A percentile compares a stretch with the other conserved stretches of the same genome.
Conservation (phyloP, 2,888 invertebrate genomes). For the Drosophila fungiperda region DNA sequence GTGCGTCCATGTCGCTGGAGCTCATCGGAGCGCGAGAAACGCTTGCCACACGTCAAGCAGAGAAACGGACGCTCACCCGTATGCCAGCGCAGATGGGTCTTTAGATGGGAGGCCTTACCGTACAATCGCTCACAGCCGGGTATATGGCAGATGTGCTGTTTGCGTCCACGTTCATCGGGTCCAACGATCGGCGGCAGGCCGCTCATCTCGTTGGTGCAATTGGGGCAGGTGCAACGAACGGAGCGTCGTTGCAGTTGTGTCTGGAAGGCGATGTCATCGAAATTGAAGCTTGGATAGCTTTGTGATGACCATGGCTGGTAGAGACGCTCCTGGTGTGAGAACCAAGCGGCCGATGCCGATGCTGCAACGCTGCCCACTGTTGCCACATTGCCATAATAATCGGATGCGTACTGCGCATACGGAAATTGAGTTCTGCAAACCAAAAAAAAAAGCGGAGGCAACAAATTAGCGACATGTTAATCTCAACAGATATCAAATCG, state of each 20-base stretch:
- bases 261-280: conserved; percentile 84
- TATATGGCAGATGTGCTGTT: conserved; percentile 94
- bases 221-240: conserved; percentile 92
- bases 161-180: conserved; percentile 91
- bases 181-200: conserved; percentile 90
- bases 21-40: conserved; percentile 96
- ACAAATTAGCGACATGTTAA: conserved; percentile 28
- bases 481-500: background rate
- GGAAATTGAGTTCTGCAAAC: conserved; percentile 82
- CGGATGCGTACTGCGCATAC: conserved; percentile 84
- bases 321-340: conserved; percentile 83
- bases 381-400: conserved; percentile 83
- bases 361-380: conserved; percentile 79
- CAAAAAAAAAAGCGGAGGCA: conserved; percentile 1
- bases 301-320: conserved; percentile 84
- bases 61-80: conserved; percentile 96
- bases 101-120: conserved; percentile 96
- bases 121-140: conserved; percentile 95
- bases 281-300: conserved; percentile 82
- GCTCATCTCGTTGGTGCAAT: conserved; percentile 92
- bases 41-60: conserved; percentile 94
- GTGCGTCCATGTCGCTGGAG: conserved; percentile 94
- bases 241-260: conserved; percentile 89
- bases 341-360: conserved; percentile 83
- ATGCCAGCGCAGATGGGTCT: conserved; percentile 97